Evolutionary conservation across 2,888 invertebrate species (phyloP).

Genomic region (Drosophila parthenogenetica): DNA sequence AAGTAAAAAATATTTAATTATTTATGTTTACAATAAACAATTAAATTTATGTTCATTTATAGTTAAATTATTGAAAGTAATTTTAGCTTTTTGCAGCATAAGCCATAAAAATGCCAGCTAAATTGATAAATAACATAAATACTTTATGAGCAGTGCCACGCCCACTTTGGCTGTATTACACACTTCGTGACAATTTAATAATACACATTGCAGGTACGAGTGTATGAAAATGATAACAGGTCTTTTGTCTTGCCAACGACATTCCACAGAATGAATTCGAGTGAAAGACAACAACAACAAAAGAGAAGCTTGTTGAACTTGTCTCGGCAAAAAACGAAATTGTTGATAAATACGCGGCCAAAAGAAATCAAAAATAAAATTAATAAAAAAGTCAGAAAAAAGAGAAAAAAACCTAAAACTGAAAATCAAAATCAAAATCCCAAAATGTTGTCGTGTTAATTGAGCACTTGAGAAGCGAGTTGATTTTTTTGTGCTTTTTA

Average conservation of each 20-base stretch:
- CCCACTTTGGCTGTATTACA: not conserved
- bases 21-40: too few relatives aligned
- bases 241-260: slow-evolving; percentile 54
- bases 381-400: slow-evolving; percentile 22
- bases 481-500: slow-evolving; percentile 55
- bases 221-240: slow-evolving; percentile 4
- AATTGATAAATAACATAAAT: not conserved
- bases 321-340: slow-evolving; percentile 62
- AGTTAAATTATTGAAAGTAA: too few relatives aligned
- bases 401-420: slow-evolving; percentile 27
- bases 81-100: not conserved
- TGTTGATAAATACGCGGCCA: slow-evolving; percentile 46
- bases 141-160: not conserved
- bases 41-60: too few relatives aligned
- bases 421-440: slow-evolving; percentile 10
- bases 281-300: not conserved
- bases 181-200: slow-evolving; percentile 9
- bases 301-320: slow-evolving; percentile 70
- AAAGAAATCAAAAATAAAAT: slow-evolving; percentile 31
- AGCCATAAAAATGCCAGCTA: not conserved
- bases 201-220: not conserved
- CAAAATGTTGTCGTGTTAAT: slow-evolving; percentile 61
- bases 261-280: slow-evolving; percentile 49
- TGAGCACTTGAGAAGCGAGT: slow-evolving; percentile 61
- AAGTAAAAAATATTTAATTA: too few relatives aligned